phyloP scores from a whole-genome alignment of 1,140 invertebrate species.

The Nilaparvata lugens region DNA sequence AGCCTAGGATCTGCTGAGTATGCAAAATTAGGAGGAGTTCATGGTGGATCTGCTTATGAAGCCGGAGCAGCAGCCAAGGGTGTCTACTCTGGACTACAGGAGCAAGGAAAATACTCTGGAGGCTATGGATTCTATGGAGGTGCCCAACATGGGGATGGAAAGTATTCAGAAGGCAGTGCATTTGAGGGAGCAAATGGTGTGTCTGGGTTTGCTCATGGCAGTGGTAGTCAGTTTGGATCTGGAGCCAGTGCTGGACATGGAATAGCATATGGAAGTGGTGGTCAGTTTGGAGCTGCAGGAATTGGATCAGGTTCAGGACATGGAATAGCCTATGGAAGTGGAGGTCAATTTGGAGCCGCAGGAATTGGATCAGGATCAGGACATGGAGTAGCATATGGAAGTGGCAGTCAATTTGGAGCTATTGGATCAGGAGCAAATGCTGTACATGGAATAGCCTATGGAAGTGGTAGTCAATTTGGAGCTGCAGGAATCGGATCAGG shows the following conservation, averaged over 20 bases:
- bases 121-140: conserved; percentile 9
- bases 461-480: neutral
- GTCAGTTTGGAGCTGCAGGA: neutral
- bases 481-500: neutral
- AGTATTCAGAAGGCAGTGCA: conserved; percentile 7
- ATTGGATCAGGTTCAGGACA: neutral
- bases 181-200: neutral
- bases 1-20: conserved; percentile 20
- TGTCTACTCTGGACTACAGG: conserved; percentile 12
- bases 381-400: neutral
- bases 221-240: conserved; percentile 1
- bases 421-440: neutral
- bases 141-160: conserved; percentile 4
- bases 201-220: neutral
- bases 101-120: conserved; percentile 9
- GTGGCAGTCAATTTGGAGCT: neutral
- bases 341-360: conserved; percentile 2
- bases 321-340: neutral
- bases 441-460: conserved; percentile 2
- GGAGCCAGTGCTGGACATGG: conserved; percentile 4
- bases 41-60: neutral
- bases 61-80: conserved; percentile 12
- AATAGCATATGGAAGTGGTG: neutral
- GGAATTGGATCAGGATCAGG: conserved; percentile 8
- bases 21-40: conserved; percentile 2